phyloP scores from a whole-genome alignment of 2,797 vertebrate genomes.

The Pseudochromis fuscus region DNA sequence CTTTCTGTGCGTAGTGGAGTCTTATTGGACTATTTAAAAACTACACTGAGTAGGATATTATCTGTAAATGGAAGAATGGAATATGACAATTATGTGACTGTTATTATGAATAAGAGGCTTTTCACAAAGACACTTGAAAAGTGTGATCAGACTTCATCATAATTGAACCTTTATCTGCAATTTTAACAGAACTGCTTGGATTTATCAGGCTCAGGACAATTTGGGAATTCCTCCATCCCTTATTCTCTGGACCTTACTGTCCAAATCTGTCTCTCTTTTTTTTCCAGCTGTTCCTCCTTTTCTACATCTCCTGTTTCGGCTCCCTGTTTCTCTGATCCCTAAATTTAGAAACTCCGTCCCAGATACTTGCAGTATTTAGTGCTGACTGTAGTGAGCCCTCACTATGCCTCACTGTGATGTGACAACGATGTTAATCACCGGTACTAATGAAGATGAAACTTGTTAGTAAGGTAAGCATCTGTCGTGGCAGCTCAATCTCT shows the following conservation, averaged over 20 bases:
- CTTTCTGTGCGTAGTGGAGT: neutral
- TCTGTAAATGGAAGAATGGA: conserved; percentile 14
- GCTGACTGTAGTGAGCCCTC: conserved; percentile 63
- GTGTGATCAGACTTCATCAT: conserved; percentile 16
- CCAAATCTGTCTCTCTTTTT: conserved; percentile 29
- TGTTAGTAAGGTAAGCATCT: conserved; percentile 64
- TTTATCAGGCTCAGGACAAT: conserved; percentile 25
- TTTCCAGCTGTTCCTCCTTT: conserved; percentile 45
- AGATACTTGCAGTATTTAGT: conserved; percentile 74
- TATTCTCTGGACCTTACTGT: conserved; percentile 47
- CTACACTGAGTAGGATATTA: conserved; percentile 5
- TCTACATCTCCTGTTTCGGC: conserved; percentile 46
- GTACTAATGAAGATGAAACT: conserved; percentile 59
- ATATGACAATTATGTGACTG: conserved; percentile 1
- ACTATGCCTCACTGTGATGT: conserved; percentile 48
- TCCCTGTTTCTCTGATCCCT: conserved; percentile 67
- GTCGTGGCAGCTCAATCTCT: conserved; percentile 26
- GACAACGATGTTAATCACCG: conserved; percentile 67
- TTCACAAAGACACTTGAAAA: conserved; percentile 18
- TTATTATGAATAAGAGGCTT: neutral
- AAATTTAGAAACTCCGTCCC: conserved; percentile 79
- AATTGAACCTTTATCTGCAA: conserved; percentile 16
- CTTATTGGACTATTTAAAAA: conserved; percentile 4
- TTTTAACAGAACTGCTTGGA: conserved; percentile 19
- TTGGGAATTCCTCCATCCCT: conserved; percentile 32